Evolutionary conservation across 2,797 vertebrate species (phyloP).

Genomic region (Pyrocephalus nanus): DNA sequence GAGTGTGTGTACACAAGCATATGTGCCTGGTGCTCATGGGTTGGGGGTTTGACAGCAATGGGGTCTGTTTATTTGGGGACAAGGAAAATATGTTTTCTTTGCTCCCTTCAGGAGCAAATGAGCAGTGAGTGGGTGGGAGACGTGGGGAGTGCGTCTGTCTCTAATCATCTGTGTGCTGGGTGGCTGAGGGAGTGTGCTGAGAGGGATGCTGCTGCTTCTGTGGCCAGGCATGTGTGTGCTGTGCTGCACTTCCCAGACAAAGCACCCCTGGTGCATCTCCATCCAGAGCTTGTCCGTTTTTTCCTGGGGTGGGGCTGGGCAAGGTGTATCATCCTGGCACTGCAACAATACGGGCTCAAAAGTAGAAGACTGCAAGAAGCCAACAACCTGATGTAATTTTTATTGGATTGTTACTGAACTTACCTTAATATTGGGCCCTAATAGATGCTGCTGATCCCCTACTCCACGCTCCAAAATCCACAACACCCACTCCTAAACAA

Average conservation of each 20-base stretch:
- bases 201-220: neutral
- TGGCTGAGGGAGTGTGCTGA: neutral
- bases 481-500: neutral
- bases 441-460: no score
- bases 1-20: neutral
- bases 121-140: constrained; percentile 33
- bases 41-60: constrained; percentile 10
- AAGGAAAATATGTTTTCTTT: constrained; percentile 51
- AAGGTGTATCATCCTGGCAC: no score
- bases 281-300: no score
- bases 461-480: neutral
- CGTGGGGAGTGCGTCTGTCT: neutral
- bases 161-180: neutral
- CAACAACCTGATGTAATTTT: no score
- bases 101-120: constrained; percentile 26
- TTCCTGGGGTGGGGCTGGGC: no score
- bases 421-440: no score
- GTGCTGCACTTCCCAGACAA: neutral
- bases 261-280: neutral
- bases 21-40: neutral
- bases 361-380: no score
- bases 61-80: constrained; percentile 24
- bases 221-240: neutral
- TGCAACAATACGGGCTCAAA: no score
- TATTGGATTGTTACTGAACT: no score